Percentiles rank a stretch among this genome's conserved stretches.
Conservation (phyloP, 2,888 invertebrate genomes). For the Bruchidius siliquastri region DNA sequence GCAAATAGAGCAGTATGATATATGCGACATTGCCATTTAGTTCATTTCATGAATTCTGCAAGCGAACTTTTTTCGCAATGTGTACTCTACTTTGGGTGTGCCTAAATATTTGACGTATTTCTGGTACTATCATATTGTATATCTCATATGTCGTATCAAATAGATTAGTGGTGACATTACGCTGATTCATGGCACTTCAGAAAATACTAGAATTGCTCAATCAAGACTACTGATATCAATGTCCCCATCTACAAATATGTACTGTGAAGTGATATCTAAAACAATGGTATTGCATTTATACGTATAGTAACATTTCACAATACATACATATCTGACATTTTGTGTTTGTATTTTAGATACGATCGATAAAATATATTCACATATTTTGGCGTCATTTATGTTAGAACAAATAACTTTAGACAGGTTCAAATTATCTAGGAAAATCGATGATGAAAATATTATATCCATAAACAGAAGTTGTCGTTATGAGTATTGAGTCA, state of each 20-base stretch:
- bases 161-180: constrained; percentile 1
- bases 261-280: neutral
- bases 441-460: neutral
- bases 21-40: no score
- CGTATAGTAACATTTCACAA: neutral
- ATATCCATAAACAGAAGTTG: no score
- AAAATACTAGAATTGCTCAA: constrained; percentile 4
- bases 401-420: neutral
- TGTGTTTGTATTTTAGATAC: neutral
- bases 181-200: constrained; percentile 3
- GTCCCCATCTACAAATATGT: constrained; percentile 1
- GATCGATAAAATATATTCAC: neutral
- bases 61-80: no score
- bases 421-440: neutral
- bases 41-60: no score
- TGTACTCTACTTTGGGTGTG: no score
- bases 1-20: no score
- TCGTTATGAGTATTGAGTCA: no score
- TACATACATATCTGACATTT: neutral
- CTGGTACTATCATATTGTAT: no score
- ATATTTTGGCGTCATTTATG: neutral
- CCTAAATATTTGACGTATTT: no score
- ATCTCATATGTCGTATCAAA: neutral
- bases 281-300: neutral
- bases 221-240: neutral